Evolutionary conservation across 2,113 vertebrate genomes (phyloP).

Genomic region (Meriones unguiculatus): DNA sequence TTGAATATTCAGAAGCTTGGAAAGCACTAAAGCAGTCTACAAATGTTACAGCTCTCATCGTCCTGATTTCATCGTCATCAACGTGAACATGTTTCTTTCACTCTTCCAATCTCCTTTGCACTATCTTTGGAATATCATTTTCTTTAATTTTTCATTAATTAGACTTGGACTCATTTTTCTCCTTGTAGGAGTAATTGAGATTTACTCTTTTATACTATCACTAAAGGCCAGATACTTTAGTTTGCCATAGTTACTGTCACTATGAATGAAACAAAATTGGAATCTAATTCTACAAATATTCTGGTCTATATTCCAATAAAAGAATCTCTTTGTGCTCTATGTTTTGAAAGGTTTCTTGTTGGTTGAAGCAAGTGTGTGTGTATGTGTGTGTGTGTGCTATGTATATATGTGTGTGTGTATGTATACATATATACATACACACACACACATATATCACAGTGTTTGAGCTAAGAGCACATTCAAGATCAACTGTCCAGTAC

Average conservation of each 20-base stretch:
- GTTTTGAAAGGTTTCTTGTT: slow-evolving; percentile 11
- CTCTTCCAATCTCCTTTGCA: neutral
- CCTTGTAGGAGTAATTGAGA: neutral
- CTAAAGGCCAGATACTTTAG: neutral
- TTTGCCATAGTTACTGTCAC: neutral
- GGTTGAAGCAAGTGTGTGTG: neutral
- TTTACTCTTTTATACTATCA: neutral
- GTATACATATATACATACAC: neutral
- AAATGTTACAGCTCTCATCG: neutral
- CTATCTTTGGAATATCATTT: slow-evolving; percentile 27
- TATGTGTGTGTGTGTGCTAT: too few relatives aligned
- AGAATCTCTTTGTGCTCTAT: neutral
- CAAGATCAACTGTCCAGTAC: neutral
- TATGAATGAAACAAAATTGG: slow-evolving; percentile 42
- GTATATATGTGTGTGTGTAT: neutral
- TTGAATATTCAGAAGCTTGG: slow-evolving; percentile 33
- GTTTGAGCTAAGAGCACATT: neutral
- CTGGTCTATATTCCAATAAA: neutral
- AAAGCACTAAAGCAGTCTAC: slow-evolving; percentile 22
- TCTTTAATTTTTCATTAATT: neutral
- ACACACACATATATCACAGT: neutral
- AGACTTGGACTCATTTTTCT: neutral
- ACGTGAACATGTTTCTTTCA: neutral
- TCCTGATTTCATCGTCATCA: slow-evolving; percentile 37
- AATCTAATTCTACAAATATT: slow-evolving; percentile 11